Conservation (phyloP, 2,888 invertebrate species). For the Amblyteles armatorius region DNA sequence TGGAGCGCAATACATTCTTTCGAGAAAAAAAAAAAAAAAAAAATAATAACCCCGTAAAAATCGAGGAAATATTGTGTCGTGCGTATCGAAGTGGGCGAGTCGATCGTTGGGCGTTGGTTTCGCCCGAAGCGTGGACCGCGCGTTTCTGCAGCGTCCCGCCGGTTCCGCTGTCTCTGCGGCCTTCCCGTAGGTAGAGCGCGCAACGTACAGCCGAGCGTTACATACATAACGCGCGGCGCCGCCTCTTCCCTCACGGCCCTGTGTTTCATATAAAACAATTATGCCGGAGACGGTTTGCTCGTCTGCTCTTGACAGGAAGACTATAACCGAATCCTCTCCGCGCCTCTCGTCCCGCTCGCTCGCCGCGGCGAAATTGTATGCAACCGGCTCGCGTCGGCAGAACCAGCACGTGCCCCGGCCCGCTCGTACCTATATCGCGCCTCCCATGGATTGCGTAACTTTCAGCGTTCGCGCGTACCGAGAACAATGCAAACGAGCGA, state of each 20-base stretch:
- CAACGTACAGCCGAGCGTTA: neutral
- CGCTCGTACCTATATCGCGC: conserved; percentile 13
- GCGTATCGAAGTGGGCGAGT: conserved; percentile 43
- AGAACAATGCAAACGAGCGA: neutral
- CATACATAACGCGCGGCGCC: conserved; percentile 24
- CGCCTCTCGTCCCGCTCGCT: conserved; percentile 63
- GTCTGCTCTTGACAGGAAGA: conserved; percentile 81
- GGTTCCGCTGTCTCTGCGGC: neutral
- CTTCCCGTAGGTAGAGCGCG: neutral
- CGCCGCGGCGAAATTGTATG: conserved; percentile 50
- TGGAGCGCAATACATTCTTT: too few relatives aligned
- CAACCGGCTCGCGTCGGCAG: conserved; percentile 26
- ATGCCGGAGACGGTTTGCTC: conserved; percentile 74
- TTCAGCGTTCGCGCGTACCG: conserved; percentile 40
- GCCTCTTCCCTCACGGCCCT: conserved; percentile 67
- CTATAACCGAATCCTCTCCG: conserved; percentile 80
- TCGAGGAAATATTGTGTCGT: too few relatives aligned
- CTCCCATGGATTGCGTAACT: conserved; percentile 57
- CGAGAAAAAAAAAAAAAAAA: too few relatives aligned
- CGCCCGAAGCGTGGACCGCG: neutral
- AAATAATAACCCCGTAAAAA: too few relatives aligned
- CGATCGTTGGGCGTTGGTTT: conserved; percentile 23
- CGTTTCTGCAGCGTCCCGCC: neutral
- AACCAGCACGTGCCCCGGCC: conserved; percentile 24
- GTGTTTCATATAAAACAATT: conserved; percentile 80